These are phyloP conservation scores for Drosophila biarmipes DNA, from an alignment of 1,140 invertebrate species.

Conservation along the genomic window DNA sequence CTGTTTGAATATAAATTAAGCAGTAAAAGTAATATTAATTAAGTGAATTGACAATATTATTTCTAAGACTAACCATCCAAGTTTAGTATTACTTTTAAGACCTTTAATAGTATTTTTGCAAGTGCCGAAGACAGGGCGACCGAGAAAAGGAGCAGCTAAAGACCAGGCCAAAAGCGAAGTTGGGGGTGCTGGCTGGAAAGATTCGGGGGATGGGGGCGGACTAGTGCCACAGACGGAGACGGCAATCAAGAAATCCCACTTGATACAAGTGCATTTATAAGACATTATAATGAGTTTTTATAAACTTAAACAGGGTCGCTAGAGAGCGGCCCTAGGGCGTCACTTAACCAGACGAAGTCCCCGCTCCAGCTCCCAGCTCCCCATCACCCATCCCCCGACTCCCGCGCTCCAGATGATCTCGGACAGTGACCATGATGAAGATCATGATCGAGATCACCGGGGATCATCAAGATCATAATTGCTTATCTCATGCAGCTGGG, in stretches of 20 bases:
- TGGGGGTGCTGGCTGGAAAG: neutral
- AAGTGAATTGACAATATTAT: no score
- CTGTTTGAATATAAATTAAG: no score
- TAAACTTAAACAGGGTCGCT: slow-evolving; percentile 81
- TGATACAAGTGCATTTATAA: slow-evolving; percentile 83
- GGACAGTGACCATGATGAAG: slow-evolving; percentile 66
- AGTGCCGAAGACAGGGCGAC: slow-evolving; percentile 17
- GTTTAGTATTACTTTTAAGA: no score
- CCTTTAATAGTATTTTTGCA: slow-evolving; percentile 5
- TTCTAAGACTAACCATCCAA: no score
- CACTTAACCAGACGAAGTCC: slow-evolving; percentile 69
- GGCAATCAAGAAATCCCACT: slow-evolving; percentile 81
- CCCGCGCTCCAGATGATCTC: slow-evolving; percentile 54
- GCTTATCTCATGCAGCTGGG: slow-evolving; percentile 64
- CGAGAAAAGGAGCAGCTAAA: slow-evolving; percentile 47
- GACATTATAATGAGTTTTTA: slow-evolving; percentile 84
- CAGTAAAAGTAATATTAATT: no score
- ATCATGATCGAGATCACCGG: slow-evolving; percentile 33
- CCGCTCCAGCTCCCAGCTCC: slow-evolving; percentile 6
- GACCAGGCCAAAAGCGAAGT: slow-evolving; percentile 31
- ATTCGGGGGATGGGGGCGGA: neutral
- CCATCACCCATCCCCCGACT: neutral
- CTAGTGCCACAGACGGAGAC: slow-evolving; percentile 23
- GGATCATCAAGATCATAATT: slow-evolving; percentile 60
- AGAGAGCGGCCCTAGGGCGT: slow-evolving; percentile 67